These are phyloP conservation scores for Drosophila lowei DNA, from an alignment of 1,140 invertebrate species.

Conservation along the genomic window DNA sequence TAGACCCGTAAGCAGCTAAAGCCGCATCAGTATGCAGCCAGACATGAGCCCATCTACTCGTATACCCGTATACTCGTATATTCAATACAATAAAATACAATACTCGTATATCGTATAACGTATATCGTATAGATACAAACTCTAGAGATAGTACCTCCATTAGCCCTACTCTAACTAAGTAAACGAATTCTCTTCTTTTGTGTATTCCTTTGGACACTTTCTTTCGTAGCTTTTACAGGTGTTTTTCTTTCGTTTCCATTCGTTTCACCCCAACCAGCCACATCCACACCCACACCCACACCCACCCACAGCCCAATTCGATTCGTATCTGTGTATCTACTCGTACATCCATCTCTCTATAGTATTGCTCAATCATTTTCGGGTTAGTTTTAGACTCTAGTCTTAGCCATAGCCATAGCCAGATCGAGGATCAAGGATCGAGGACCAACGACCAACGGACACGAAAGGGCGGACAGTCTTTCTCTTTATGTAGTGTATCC, in stretches of 20 bases:
- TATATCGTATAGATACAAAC: slow-evolving; percentile 9
- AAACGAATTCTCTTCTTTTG: slow-evolving; percentile 60
- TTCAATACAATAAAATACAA: neutral
- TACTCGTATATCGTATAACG: slow-evolving; percentile 6
- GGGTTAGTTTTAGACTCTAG: slow-evolving; percentile 21
- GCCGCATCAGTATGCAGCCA: neutral
- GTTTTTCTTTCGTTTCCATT: slow-evolving; percentile 58
- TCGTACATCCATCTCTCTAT: slow-evolving; percentile 15
- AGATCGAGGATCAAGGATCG: neutral
- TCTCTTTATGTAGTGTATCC: slow-evolving; percentile 8
- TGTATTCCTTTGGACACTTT: slow-evolving; percentile 49
- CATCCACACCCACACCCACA: slow-evolving; percentile 5
- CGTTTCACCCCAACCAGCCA: slow-evolving; percentile 13
- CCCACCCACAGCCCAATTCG: slow-evolving; percentile 10
- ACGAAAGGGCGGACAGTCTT: slow-evolving; percentile 1
- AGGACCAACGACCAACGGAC: neutral
- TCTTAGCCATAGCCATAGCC: slow-evolving; percentile 28
- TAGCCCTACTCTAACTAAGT: slow-evolving; percentile 44
- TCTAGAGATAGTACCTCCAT: slow-evolving; percentile 31
- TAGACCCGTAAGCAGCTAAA: slow-evolving; percentile 8
- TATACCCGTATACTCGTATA: neutral
- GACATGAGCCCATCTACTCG: neutral
- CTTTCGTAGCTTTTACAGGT: slow-evolving; percentile 80
- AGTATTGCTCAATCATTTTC: slow-evolving; percentile 34
- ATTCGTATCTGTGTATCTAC: slow-evolving; percentile 26